Evolutionary conservation across 2,797 vertebrate genomes (phyloP).

Genomic region (Falco concolor): DNA sequence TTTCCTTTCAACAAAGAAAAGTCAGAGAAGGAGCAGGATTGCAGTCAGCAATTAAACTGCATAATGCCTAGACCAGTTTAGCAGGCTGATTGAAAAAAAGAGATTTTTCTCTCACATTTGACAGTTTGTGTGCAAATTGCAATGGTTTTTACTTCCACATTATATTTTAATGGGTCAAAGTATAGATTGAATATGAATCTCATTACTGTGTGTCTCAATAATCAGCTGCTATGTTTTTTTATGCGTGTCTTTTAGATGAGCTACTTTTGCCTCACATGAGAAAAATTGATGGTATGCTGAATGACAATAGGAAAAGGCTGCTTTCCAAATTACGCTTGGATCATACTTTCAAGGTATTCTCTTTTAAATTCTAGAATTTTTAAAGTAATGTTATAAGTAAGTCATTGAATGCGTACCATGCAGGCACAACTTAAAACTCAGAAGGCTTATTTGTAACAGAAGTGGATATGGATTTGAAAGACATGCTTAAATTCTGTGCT

Average conservation of each 20-base stretch:
- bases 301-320: conserved; percentile 89
- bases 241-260: conserved; percentile 81
- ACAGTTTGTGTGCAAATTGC: not conserved
- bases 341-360: conserved; percentile 88
- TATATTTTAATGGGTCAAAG: not conserved
- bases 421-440: not conserved
- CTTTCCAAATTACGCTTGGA: conserved; percentile 90
- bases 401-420: not conserved
- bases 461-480: conserved; percentile 19
- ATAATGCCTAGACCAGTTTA: not conserved
- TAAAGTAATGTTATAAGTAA: not conserved
- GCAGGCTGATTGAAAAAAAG: not conserved
- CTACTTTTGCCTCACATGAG: conserved; percentile 94
- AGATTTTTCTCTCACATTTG: not conserved
- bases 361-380: not conserved
- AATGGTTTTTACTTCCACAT: not conserved
- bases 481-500: not conserved
- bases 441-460: not conserved
- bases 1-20: not conserved
- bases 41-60: not conserved
- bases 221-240: not conserved
- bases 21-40: not conserved
- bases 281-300: conserved; percentile 93
- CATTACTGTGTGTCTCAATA: not conserved
- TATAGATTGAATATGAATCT: not conserved